A percentile compares a stretch with the other conserved stretches of the same genome.
Conservation (phyloP, 2,888 invertebrate species). For the Scrobipalpa atriplicella region DNA sequence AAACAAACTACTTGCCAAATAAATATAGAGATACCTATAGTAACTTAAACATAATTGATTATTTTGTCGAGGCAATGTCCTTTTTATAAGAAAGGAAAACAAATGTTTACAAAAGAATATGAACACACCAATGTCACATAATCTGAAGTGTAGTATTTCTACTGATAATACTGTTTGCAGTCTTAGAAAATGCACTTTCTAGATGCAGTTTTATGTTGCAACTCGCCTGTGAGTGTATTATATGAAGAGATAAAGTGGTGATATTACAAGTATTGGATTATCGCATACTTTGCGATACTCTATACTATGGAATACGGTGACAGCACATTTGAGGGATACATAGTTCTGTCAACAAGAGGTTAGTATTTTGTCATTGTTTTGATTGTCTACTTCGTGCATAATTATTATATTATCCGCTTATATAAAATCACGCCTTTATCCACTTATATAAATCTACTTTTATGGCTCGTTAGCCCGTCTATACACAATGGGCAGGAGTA, state of each 20-base stretch:
- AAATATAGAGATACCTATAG: too few relatives aligned
- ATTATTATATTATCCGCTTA: too few relatives aligned
- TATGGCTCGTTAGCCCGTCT: too few relatives aligned
- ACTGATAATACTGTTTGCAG: constrained; percentile 35
- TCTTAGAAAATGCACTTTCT: constrained; percentile 31
- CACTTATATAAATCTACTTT: too few relatives aligned
- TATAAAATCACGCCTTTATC: too few relatives aligned
- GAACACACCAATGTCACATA: constrained; percentile 24
- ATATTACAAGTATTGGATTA: constrained; percentile 31
- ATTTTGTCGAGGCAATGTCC: background rate
- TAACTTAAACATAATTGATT: too few relatives aligned
- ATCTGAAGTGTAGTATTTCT: constrained; percentile 36
- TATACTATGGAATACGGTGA: constrained; percentile 12
- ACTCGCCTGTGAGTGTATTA: constrained; percentile 37
- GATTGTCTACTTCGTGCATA: background rate
- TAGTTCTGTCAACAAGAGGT: background rate
- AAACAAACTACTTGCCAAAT: too few relatives aligned
- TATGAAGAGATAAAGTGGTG: constrained; percentile 28
- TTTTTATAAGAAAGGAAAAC: constrained; percentile 14
- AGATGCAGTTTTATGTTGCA: constrained; percentile 36
- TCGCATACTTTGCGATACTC: background rate
- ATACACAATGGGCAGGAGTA: too few relatives aligned
- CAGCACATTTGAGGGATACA: background rate
- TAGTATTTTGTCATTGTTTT: background rate
- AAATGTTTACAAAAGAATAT: constrained; percentile 28